Percentiles rank a stretch among this genome's conserved stretches.
Evolutionary conservation across 2,888 invertebrate species (phyloP).

Genomic region (Drosophila mimica): DNA sequence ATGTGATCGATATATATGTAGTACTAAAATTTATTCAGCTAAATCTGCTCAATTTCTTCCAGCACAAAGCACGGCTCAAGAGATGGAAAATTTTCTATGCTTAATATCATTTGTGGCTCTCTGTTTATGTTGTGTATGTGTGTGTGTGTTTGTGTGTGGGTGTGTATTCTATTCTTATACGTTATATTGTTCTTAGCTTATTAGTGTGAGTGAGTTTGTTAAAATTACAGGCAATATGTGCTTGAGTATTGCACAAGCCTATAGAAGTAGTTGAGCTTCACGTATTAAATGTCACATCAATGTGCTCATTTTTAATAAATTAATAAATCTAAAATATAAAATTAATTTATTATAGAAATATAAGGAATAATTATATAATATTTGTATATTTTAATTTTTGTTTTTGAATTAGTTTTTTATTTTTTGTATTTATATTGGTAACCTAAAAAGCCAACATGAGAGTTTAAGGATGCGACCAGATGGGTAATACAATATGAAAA

Average conservation of each 20-base stretch:
- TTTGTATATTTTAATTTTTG: background rate
- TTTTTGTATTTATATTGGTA: no score
- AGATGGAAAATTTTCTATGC: constrained; percentile 33
- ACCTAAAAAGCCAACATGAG: background rate
- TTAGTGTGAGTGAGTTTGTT: background rate
- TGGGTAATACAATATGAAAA: background rate
- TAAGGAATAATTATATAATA: background rate
- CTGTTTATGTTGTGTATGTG: constrained; percentile 10
- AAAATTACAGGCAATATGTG: background rate
- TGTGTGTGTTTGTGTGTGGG: background rate
- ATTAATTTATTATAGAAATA: background rate
- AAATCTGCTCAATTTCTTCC: constrained; percentile 30
- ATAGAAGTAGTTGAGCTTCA: background rate
- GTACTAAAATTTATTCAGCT: constrained; percentile 46
- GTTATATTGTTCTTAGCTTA: no score
- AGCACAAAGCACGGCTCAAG: constrained; percentile 24
- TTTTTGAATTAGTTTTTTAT: background rate
- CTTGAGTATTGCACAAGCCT: background rate
- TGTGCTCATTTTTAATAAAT: background rate
- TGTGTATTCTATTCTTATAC: no score
- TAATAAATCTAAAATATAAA: background rate
- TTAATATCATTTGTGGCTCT: constrained; percentile 22
- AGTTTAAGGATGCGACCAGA: background rate
- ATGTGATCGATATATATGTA: background rate
- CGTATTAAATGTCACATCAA: background rate